These are phyloP conservation scores for Halcyon leucocephala DNA, from an alignment of 2,797 vertebrate genomes.

Conservation along the genomic window DNA sequence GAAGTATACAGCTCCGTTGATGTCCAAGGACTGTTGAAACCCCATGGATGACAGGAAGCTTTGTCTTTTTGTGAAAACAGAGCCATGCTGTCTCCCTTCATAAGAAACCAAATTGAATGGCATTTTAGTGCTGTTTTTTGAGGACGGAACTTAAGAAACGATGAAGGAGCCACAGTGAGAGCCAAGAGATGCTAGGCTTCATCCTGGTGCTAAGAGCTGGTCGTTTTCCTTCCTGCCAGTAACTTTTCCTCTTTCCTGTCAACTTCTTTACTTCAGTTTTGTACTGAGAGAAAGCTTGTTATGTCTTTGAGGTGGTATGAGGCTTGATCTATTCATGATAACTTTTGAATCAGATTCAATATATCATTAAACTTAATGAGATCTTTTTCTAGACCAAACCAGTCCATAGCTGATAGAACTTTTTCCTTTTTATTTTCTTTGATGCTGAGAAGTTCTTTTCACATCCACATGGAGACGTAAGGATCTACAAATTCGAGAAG, in stretches of 20 bases:
- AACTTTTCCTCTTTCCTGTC: slow-evolving; percentile 1
- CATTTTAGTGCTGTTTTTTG: neutral
- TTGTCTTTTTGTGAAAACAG: slow-evolving; percentile 32
- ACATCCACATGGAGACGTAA: neutral
- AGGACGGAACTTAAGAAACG: neutral
- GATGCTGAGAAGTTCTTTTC: neutral
- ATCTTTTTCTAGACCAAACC: neutral
- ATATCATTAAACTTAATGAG: slow-evolving; percentile 3
- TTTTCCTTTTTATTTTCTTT: neutral
- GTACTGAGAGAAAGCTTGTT: neutral
- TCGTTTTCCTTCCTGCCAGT: neutral
- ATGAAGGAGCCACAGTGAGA: slow-evolving; percentile 5
- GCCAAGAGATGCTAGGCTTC: neutral
- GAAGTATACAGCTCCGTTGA: slow-evolving; percentile 32
- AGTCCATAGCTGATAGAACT: neutral
- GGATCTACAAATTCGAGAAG: neutral
- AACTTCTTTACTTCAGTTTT: neutral
- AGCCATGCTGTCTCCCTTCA: slow-evolving; percentile 7
- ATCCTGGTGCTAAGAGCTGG: neutral
- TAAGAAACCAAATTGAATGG: neutral
- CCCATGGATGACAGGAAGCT: neutral
- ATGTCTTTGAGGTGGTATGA: neutral
- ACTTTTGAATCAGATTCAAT: slow-evolving; percentile 22
- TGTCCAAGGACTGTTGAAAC: slow-evolving; percentile 33
- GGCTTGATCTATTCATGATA: slow-evolving; percentile 29